Evolutionary conservation across 1,140 invertebrate genomes (phyloP), one percentile per base, ranked within the genome.

Genomic region (Drosophila nebulosa): DNA sequence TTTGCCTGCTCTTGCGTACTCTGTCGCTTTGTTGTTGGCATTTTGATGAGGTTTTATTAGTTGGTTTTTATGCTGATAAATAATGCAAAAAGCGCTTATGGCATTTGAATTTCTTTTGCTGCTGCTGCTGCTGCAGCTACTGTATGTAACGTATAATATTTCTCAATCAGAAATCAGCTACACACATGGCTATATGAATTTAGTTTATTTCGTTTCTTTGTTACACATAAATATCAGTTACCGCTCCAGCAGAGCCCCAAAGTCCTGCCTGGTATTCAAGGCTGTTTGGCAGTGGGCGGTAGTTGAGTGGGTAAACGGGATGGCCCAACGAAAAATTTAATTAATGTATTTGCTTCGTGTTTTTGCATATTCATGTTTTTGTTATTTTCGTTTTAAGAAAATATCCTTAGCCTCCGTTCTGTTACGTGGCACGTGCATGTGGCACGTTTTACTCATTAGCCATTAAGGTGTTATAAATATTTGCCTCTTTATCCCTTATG

Each of bases 291-390:
- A 10, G 27, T 30, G 27, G 27, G 27, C 27, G 24, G 36, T 14
- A 39, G 14, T 52, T n/a, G 58, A 52, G 4, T 14, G 7, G 12
- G 4, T 10, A 10, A 18, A 32, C 14, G 6, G 30, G 14, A 16
- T 63, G 51, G 18, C 35, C 14, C 21, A 42, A 59, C 72, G 50
- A 55, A 71, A 86, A 88, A 86, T 86, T 86, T 88, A 86, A 86
- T 86, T 86, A 86, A 86, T 86, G 81, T 78, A 70, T 88, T 86
- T 86, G 50, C 81, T 86, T 86, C 81, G 81, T 86, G 81, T 88
- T 86, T 86, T 86, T 84, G 83, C 81, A 86, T 86, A 86, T 86
- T 86, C 81, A 86, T 88, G 83, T 80, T 78, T 57, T 61, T 80
- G 74, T 57, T 61, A 14, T 7, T 46, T 42, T 18, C 4, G n/a